These are phyloP conservation scores for Thalpophila matura DNA, from an alignment of 2,888 invertebrate genomes.

Conservation along the genomic window DNA sequence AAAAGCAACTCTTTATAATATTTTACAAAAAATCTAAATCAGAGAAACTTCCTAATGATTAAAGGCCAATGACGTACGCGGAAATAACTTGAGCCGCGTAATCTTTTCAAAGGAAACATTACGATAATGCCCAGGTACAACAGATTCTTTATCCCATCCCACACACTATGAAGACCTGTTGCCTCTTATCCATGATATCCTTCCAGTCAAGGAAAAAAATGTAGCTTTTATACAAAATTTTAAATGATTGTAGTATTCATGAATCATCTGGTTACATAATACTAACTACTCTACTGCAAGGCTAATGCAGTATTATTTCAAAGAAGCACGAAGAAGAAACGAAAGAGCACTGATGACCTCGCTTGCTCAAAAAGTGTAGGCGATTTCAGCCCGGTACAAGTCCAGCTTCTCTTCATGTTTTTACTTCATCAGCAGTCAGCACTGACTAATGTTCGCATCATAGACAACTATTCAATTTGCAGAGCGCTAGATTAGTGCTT, in stretches of 20 bases:
- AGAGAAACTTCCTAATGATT: background rate
- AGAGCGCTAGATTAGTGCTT: too few relatives aligned
- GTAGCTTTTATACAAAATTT: background rate
- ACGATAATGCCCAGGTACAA: conserved; percentile 26
- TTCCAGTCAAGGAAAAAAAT: conserved; percentile 5
- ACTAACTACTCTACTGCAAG: background rate
- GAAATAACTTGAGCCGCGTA: conserved; percentile 15
- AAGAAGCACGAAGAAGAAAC: too few relatives aligned
- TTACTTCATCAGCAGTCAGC: background rate
- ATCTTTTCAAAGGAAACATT: conserved; percentile 25
- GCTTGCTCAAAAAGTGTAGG: too few relatives aligned
- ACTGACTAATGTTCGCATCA: too few relatives aligned
- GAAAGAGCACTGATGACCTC: background rate
- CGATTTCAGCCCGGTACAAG: too few relatives aligned
- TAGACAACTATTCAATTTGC: too few relatives aligned
- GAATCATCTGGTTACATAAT: background rate
- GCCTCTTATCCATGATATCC: conserved; percentile 35
- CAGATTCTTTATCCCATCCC: conserved; percentile 42
- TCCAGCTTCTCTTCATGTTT: background rate
- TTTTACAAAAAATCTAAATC: background rate
- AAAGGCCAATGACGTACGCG: conserved; percentile 12
- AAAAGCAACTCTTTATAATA: background rate
- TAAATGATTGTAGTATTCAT: background rate
- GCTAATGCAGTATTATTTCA: background rate
- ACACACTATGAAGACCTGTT: conserved; percentile 33